These are phyloP conservation scores for Steatornis caripensis DNA, from an alignment of 2,113 vertebrate genomes.

Conservation along the genomic window DNA sequence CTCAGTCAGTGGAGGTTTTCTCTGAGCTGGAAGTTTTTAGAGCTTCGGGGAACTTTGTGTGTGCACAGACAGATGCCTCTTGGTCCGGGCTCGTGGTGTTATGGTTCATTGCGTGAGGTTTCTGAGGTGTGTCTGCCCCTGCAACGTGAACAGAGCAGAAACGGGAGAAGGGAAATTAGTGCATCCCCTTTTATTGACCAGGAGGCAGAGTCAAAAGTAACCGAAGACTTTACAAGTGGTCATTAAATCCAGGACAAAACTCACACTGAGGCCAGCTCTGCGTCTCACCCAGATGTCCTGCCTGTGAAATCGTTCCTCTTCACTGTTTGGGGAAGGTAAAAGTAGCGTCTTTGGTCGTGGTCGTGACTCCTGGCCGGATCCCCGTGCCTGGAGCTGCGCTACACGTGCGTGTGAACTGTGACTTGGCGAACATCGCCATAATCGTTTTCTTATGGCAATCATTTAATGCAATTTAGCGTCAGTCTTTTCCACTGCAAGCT, in stretches of 20 bases:
- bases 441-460: not conserved
- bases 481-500: not conserved
- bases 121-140: not conserved
- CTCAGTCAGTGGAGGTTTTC: not conserved
- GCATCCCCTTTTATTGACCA: not conserved
- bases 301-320: not conserved
- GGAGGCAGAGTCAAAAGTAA: not conserved
- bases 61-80: not conserved
- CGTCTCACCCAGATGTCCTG: fast-evolving
- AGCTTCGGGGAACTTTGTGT: not conserved
- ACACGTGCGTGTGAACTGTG: fast-evolving
- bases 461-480: not conserved
- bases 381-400: not conserved
- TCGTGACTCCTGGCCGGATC: not conserved
- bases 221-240: not conserved
- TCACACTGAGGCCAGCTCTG: not conserved
- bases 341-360: not conserved
- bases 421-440: not conserved
- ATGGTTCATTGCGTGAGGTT: not conserved
- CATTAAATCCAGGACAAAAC: not conserved
- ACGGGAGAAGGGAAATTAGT: not conserved
- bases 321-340: not conserved
- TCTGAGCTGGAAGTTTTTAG: not conserved
- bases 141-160: not conserved
- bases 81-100: not conserved